Conservation (phyloP, 37 sponge, comb jelly and placozoan species). For the Lycopodina hypogea region DNA sequence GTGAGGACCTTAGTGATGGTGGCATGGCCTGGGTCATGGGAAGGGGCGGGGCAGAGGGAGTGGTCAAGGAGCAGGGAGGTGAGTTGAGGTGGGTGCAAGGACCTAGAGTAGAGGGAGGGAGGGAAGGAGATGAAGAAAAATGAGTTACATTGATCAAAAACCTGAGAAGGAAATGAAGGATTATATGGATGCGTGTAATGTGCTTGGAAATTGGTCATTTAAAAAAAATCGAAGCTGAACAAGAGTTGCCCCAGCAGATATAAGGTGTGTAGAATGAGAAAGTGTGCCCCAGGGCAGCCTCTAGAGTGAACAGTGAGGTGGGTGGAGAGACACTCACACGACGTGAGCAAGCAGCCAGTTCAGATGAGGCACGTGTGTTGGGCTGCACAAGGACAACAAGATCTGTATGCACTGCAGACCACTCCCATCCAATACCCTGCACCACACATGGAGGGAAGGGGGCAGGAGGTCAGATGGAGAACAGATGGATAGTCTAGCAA, state of each 20-base stretch:
- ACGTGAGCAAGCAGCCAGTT: conserved; percentile 33
- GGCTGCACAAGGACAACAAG: conserved; percentile 5
- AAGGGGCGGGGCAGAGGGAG: conserved; percentile 16
- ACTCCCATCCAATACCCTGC: neutral
- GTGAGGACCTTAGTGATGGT: conserved; percentile 17
- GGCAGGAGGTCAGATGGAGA: neutral
- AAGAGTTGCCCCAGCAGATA: too few species aligned
- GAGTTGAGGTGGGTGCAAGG: conserved; percentile 13
- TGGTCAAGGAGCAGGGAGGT: conserved; percentile 7
- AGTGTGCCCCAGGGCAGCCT: too few species aligned
- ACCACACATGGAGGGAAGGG: neutral
- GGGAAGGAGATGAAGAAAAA: neutral
- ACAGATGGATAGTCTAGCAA: too few species aligned
- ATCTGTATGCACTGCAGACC: conserved; percentile 20
- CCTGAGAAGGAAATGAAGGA: neutral
- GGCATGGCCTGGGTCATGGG: neutral
- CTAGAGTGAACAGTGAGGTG: too few species aligned
- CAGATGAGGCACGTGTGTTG: conserved; percentile 13
- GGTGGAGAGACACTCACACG: conserved; percentile 9
- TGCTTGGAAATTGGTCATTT: too few species aligned
- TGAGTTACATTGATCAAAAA: neutral
- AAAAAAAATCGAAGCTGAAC: too few species aligned
- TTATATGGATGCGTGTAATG: too few species aligned
- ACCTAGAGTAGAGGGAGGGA: neutral
- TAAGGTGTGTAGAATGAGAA: too few species aligned